Evolutionary conservation across 2,113 vertebrate species (phyloP), one percentile per base, ranked within the genome.

Genomic region (Desmodus rotundus): DNA sequence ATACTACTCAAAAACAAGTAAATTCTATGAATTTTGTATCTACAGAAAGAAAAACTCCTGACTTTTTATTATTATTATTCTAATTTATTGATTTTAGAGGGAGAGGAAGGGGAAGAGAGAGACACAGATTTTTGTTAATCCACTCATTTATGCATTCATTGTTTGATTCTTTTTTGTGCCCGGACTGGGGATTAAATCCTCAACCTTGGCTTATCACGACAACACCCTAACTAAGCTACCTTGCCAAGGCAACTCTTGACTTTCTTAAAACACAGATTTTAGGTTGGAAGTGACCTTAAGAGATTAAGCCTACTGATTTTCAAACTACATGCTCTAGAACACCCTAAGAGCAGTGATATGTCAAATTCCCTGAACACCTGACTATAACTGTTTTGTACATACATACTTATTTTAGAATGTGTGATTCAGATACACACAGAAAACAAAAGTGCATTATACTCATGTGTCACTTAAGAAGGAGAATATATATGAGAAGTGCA

Each of bases 271-370:
- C 22, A 77, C 3, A 70, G 10, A 95, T 72, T 54, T 83, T 87
- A 95, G 8, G 36, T 70, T 87, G 4, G 19, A 85, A 93, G 45
- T 65, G 19, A 94, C 50, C 16, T 61, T 24, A 54, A 47, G 47
- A 12, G 16, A 76, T 68, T 28, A 76, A 85, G 28, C 67, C 24
- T 50, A 80, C 6, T 28, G 22, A 28, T 89, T 96, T 94, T 83
- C 70, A 83, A 95, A 96, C 65, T 72, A 92, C 61, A 92, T 91
- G 41, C 11, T 84, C 33, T 80, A 31, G 74, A 95, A 80, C 36
- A 93, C 5, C 31, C 63, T 19, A 92, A 74, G 12, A 81, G 85
- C 45, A 72, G 73, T 50, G n/a, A 81, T n/a, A 80, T 20, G 24
- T 67, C 54, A 76, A 95, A 92, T 67, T 76, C 82, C 22, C 87